Evolutionary conservation across 2,888 invertebrate species (phyloP).

Genomic region (Cosmia trapezina): DNA sequence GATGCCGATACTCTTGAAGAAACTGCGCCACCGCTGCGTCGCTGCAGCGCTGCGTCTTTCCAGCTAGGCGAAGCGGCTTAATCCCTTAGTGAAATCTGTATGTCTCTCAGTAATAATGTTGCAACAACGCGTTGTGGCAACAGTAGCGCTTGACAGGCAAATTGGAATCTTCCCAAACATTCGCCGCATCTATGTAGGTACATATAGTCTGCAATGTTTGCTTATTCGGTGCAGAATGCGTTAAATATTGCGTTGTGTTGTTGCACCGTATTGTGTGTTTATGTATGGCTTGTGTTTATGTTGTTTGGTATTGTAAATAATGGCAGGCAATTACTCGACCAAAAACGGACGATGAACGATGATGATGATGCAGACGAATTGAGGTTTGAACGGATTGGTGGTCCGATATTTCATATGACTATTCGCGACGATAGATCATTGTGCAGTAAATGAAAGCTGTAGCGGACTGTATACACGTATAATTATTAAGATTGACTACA

Average conservation of each 20-base stretch:
- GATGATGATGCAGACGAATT: too few species aligned
- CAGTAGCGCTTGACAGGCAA: conserved; percentile 50
- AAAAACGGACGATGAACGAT: not conserved
- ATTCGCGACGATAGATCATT: too few species aligned
- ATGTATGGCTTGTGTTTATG: conserved; percentile 20
- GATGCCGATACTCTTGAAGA: not conserved
- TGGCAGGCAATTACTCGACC: not conserved
- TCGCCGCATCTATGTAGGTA: conserved; percentile 18
- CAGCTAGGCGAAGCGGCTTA: conserved; percentile 19
- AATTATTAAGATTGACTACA: too few species aligned
- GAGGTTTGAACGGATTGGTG: not conserved
- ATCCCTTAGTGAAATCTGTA: conserved; percentile 38
- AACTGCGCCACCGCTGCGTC: not conserved
- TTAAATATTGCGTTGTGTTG: conserved; percentile 44
- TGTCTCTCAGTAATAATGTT: conserved; percentile 34
- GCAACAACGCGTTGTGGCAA: conserved; percentile 28
- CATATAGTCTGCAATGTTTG: conserved; percentile 3
- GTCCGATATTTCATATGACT: too few species aligned
- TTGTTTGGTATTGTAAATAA: conserved; percentile 8
- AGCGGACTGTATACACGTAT: too few species aligned
- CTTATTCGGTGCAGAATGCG: conserved; percentile 31
- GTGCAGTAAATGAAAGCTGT: too few species aligned
- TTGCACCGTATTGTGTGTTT: conserved; percentile 20
- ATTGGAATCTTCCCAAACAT: conserved; percentile 42
- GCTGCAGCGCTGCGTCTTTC: conserved; percentile 28